Evolutionary conservation across 1,140 invertebrate genomes (phyloP), one percentile per base, ranked within the genome.

Genomic region (Caligus rogercresseyi): DNA sequence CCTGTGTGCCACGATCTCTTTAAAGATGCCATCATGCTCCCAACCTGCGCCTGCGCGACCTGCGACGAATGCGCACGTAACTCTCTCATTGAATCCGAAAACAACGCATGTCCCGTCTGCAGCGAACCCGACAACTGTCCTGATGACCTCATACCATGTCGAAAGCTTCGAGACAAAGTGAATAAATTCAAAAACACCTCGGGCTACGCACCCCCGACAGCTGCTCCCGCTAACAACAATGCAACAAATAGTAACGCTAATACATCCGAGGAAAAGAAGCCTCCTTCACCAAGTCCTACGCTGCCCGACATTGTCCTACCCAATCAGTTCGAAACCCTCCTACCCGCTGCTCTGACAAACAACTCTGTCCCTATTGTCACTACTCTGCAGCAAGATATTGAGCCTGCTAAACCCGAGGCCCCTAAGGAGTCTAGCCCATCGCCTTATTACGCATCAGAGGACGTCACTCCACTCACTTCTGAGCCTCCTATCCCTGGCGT

Each of bases 11-110:
- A 87, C 57, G 89, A 95, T 74, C 74, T 97, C n/a, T 78, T 96
- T 58, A 84, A 83, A 0, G 93, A 97, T 76, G 92, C 92, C 54
- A 89, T 96, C 11, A 85, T 96, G 79, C 91, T 93, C 72, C 89
- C 89, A 1, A 18, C 16, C 15, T 98, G 93, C 70, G 97, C 93
- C 74, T 60, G 57, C 24, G 23, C 16, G 7, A 60, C 25, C 16
- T 60, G 57, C 24, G 57, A 60, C 23, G 57, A 60, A 19, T 60
- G 57, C 26, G 57, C 57, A 57, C 79, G 90, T 61, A 85, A 82
- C 61, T 81, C 82, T 55, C 73, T 96, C 15, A 70, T 94, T 43
- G 91, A 95, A 70, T 90, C 89, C 1, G 90, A 94, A 69, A 86
- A 93, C 63, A 87, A 92, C 66, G 84, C 91, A 70, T 97, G 92